Evolutionary conservation across 2,113 vertebrate genomes (phyloP).

Genomic region (Megaleporinus macrocephalus): DNA sequence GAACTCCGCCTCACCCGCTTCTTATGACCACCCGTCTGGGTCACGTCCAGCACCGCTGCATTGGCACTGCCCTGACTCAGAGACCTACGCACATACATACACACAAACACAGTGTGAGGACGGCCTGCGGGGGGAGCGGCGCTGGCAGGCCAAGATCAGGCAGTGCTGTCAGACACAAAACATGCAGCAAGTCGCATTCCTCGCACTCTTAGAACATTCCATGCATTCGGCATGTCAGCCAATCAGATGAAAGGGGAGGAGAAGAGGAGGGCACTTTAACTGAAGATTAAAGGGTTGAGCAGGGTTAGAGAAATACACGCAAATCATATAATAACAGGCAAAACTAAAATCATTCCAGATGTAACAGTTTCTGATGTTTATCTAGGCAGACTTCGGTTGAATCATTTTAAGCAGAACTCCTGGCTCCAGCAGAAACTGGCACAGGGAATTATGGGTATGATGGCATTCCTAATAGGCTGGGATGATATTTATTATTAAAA

Average conservation of each 20-base stretch:
- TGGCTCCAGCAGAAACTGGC: neutral
- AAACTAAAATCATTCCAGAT: neutral
- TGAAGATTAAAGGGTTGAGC: neutral
- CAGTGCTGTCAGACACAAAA: constrained; percentile 42
- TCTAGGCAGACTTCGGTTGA: neutral
- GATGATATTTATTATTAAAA: no score
- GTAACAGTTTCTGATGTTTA: neutral
- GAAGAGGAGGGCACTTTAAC: constrained; percentile 15
- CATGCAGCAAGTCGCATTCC: constrained; percentile 69
- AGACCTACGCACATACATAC: constrained; percentile 77
- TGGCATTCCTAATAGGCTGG: neutral
- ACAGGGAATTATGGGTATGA: neutral
- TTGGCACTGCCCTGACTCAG: constrained; percentile 96
- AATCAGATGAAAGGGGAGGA: constrained; percentile 59
- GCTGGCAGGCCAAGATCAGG: constrained; percentile 23
- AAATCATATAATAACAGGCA: neutral
- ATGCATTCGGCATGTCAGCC: constrained; percentile 68
- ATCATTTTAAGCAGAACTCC: neutral
- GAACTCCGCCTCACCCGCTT: constrained; percentile 97
- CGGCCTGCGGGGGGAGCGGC: neutral
- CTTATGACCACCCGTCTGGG: constrained; percentile 92
- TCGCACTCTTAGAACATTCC: constrained; percentile 73
- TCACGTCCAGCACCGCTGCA: constrained; percentile 90
- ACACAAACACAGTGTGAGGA: constrained; percentile 24
- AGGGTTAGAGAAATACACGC: neutral